Conservation (phyloP, 2,888 invertebrate genomes). For the Leptodirus hochenwartii region DNA sequence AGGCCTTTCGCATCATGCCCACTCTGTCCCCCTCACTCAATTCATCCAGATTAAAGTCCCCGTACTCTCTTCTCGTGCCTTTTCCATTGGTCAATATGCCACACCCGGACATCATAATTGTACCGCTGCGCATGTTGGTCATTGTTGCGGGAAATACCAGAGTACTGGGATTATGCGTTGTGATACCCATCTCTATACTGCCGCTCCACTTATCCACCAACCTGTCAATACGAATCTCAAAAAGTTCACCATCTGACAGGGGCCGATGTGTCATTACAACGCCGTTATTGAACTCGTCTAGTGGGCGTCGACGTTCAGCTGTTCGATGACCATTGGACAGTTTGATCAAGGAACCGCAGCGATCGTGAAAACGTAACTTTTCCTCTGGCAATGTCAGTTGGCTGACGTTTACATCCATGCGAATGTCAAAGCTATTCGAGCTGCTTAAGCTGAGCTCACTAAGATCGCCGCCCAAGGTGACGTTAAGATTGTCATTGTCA, state of each 20-base stretch:
- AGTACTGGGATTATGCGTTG: constrained; percentile 78
- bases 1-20: constrained; percentile 73
- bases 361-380: constrained; percentile 66
- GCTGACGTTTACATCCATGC: constrained; percentile 29
- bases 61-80: constrained; percentile 82
- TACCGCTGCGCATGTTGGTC: constrained; percentile 88
- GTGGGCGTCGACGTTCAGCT: constrained; percentile 71
- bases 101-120: constrained; percentile 93
- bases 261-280: constrained; percentile 89
- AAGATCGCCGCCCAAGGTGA: constrained; percentile 26
- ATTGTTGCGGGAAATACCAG: constrained; percentile 91
- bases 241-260: constrained; percentile 72
- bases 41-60: constrained; percentile 85
- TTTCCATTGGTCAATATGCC: constrained; percentile 93
- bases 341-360: constrained; percentile 76
- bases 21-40: constrained; percentile 83
- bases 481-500: constrained; percentile 27
- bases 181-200: constrained; percentile 84
- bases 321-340: constrained; percentile 65
- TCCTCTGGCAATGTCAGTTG: constrained; percentile 24
- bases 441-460: constrained; percentile 28
- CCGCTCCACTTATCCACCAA: constrained; percentile 93
- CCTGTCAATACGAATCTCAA: constrained; percentile 86
- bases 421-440: constrained; percentile 27
- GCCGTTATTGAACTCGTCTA: constrained; percentile 91